Evolutionary conservation across 2,113 vertebrate genomes (phyloP), one percentile per base, ranked within the genome.

Genomic region (Syngnathus scovelli): DNA sequence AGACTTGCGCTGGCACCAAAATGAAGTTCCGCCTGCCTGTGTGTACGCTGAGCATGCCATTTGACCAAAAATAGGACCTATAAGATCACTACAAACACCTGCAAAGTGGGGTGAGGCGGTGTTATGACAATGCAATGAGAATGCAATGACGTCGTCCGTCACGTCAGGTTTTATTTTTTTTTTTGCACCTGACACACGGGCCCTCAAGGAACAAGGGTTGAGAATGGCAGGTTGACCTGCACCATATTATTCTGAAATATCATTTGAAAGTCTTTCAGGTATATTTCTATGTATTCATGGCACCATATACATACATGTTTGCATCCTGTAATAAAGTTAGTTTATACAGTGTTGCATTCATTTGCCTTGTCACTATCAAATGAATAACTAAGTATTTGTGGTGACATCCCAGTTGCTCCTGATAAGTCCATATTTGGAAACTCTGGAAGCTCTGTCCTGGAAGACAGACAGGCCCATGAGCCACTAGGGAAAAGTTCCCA

Each of bases 401-500:
- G 18, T 67, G 38, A 66, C 36, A 66, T 41, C 62, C 39, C 6
- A 21, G 52, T 39, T 9, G 23, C 49, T 18, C 23, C 23, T 37
- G 54, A 37, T 8, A 52, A 62, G 67, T 76, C 61, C 48, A 21
- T 56, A 56, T 65, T 54, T 41, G 54, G 55, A 12, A 33, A 23
- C 16, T 12, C 11, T n/a, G 4, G 27, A 33, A 33, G 27, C 54
- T 7, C 11, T 2, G 1, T 36, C 9, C 27, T 46, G 68, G 61
- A 61, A 39, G 7, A 39, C 49, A 67, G 9, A 66, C 27, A 33
- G 27, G 27, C 27, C 27, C 3, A 16, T n/a, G n/a, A 72, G 6
- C 66, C 52, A 48, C 44, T 56, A 51, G 72, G 75, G 36, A 39
- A 71, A 78, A 55, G 75, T 68, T 78, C 62, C 59, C 19, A 37